Conservation (phyloP, 2,797 vertebrate species). For the Parauchenoglanis ngamensis region DNA sequence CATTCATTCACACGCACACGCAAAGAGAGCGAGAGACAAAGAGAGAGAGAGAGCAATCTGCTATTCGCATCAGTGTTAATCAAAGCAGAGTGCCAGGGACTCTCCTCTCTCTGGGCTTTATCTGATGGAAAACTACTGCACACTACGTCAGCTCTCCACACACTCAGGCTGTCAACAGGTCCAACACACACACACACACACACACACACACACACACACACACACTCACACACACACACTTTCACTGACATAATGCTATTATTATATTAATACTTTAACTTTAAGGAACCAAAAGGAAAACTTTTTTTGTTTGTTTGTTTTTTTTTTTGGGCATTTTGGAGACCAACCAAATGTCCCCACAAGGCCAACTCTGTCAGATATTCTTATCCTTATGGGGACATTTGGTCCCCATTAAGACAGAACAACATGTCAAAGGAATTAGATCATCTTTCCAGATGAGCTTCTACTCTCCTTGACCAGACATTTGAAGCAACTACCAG, state of each 20-base stretch:
- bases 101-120: constrained; percentile 27
- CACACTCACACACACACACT: constrained; percentile 2
- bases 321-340: too few species aligned
- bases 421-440: background rate
- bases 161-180: constrained; percentile 9
- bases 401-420: background rate
- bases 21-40: background rate
- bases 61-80: constrained; percentile 44
- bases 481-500: background rate
- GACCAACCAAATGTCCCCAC: background rate
- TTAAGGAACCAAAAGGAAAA: background rate
- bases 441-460: constrained; percentile 13
- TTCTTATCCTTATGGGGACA: background rate
- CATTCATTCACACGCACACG: background rate
- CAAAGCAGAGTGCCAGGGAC: constrained; percentile 39
- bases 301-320: too few species aligned
- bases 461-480: too few species aligned
- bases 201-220: constrained; percentile 22
- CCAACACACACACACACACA: constrained; percentile 20
- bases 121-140: constrained; percentile 39
- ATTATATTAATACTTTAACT: background rate
- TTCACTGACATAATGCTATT: background rate
- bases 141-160: constrained; percentile 10
- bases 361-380: background rate
- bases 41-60: constrained; percentile 1